Conservation (phyloP, 2,797 vertebrate genomes). For the Geotrypetes seraphini region DNA sequence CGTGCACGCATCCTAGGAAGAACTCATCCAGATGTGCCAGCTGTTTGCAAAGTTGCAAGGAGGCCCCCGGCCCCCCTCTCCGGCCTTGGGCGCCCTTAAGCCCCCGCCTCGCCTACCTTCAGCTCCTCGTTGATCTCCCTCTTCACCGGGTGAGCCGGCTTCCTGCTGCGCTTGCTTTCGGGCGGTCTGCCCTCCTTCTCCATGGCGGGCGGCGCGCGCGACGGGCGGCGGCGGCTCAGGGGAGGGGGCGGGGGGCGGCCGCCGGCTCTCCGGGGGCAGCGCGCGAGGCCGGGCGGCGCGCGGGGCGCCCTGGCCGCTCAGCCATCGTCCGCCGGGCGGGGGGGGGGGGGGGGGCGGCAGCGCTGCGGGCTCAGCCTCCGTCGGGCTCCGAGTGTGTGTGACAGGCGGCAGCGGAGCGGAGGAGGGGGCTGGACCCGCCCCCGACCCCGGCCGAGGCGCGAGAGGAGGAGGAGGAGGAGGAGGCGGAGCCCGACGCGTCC, state of each 20-base stretch:
- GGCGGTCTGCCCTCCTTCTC: conserved; percentile 98
- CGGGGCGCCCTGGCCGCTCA: conserved; percentile 69
- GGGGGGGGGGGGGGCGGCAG: no score
- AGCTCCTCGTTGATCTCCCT: conserved; percentile 97
- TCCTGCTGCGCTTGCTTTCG: conserved; percentile 96
- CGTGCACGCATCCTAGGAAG: no score
- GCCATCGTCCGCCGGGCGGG: conserved; percentile 83
- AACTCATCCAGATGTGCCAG: no score
- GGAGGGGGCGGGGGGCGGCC: conserved; percentile 16
- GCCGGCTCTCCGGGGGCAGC: conserved; percentile 25
- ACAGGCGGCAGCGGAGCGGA: conserved; percentile 47
- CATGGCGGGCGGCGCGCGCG: conserved; percentile 88
- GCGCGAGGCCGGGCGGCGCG: conserved; percentile 42
- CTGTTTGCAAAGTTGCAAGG: no score
- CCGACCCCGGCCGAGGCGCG: no score
- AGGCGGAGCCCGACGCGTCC: conserved; percentile 9
- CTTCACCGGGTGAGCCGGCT: conserved; percentile 95
- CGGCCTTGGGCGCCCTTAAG: no score
- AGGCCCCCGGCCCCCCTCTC: no score
- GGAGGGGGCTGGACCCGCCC: conserved; percentile 52
- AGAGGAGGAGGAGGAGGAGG: not conserved
- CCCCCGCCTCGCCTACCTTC: no score
- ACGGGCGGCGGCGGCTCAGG: conserved; percentile 66
- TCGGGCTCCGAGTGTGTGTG: conserved; percentile 17
- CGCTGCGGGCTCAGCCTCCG: conserved; percentile 43